Evolutionary conservation across 2,797 vertebrate genomes (phyloP), one percentile per base, ranked within the genome.

Genomic region (Neoniphon sammara): DNA sequence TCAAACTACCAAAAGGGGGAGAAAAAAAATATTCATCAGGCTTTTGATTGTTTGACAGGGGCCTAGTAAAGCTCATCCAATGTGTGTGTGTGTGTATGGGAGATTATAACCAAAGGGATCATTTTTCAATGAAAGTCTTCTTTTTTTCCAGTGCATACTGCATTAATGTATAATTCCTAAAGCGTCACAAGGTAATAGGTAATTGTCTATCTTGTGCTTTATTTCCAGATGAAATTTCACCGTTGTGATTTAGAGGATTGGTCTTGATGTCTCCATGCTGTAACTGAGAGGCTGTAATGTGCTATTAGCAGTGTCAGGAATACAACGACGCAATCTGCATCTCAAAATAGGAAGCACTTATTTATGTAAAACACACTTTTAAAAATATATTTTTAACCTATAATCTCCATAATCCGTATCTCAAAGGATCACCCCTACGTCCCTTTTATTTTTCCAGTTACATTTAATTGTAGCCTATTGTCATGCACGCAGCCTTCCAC

Each of bases 351-450:
- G 70, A 72, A 25, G 59, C 61, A 80, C 60, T 77, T 12, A 39
- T 74, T 70, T 66, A 73, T 80, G 75, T 72, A 30, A 74, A 74
- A 82, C 70, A 34, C 39, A 65, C 70, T 80, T 72, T 66, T 39
- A 20, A 46, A 67, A 31, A 56, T 70, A 70, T 70, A 71, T 78
- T 76, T 85, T 75, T 82, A 78, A 82, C 75, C 68, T 61, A 2
- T 78, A 82, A 85, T 86, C 75, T 67, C 50, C 2, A 64, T 84
- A 75, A 84, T 86, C 68, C n/a, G 62, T 68, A 46, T 44, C 62
- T 44, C 56, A 44, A 67, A 66, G 57, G 56, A 67, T 71, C 61
- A 66, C 42, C 17, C 36, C 34, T n/a, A 18, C 12, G 63, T 34
- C n/a, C 57, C 66, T 44, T 0, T 72, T n/a, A 69, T 67, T 81